phyloP scores from a whole-genome alignment of 2,797 vertebrate species.

The Harpagifer antarcticus region DNA sequence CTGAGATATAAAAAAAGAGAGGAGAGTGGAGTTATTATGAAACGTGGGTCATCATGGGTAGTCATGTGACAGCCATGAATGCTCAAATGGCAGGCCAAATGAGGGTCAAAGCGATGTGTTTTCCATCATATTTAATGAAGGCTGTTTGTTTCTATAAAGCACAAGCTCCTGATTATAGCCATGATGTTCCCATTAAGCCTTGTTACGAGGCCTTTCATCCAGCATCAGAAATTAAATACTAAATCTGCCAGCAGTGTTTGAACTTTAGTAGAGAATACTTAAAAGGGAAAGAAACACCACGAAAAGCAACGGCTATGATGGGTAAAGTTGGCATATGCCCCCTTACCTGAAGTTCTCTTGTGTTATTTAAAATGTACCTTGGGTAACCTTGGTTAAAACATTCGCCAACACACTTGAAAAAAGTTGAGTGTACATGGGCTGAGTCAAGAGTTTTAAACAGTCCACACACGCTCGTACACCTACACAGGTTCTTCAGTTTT shows the following conservation, averaged over 20 bases:
- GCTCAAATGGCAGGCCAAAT: constrained; percentile 47
- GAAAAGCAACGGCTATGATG: constrained; percentile 2
- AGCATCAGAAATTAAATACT: constrained; percentile 35
- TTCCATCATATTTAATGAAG: constrained; percentile 73
- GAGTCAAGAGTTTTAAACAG: constrained; percentile 57
- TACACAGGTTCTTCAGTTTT: constrained; percentile 45
- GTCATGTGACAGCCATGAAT: constrained; percentile 68
- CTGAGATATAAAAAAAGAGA: constrained; percentile 4
- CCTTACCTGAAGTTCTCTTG: not conserved
- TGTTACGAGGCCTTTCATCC: constrained; percentile 74
- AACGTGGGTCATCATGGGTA: constrained; percentile 37
- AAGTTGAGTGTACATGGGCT: constrained; percentile 26
- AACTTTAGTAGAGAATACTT: constrained; percentile 27
- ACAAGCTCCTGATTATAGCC: constrained; percentile 80
- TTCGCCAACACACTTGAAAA: constrained; percentile 30
- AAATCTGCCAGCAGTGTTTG: constrained; percentile 42
- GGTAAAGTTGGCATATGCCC: constrained; percentile 8
- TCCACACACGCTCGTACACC: constrained; percentile 39
- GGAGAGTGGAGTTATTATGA: constrained; percentile 64
- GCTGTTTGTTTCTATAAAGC: constrained; percentile 75
- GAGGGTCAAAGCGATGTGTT: constrained; percentile 68
- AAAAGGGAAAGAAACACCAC: constrained; percentile 25
- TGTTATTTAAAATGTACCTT: not conserved
- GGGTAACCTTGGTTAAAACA: constrained; percentile 35
- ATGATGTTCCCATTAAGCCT: constrained; percentile 79